phyloP scores from a whole-genome alignment of 2,113 vertebrate species.

The Cisticola juncidis region DNA sequence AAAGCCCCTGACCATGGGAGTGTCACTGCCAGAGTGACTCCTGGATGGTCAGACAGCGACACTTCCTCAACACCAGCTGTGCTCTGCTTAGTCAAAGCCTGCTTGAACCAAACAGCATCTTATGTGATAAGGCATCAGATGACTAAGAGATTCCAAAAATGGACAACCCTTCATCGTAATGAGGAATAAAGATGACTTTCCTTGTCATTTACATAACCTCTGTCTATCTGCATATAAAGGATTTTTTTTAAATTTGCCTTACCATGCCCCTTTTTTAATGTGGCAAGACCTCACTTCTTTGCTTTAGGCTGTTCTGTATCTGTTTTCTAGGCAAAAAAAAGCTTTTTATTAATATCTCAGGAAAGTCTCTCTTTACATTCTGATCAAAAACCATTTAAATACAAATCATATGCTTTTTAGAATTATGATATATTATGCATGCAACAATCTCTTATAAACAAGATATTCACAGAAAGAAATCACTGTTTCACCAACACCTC shows the following conservation, averaged over 20 bases:
- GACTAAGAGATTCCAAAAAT: not conserved
- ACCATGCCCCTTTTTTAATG: not conserved
- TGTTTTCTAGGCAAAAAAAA: not conserved
- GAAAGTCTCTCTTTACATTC: not conserved
- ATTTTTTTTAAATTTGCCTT: not conserved
- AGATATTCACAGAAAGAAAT: not conserved
- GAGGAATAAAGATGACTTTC: not conserved
- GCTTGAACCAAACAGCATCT: not conserved
- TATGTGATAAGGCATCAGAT: not conserved
- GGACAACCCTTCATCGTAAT: not conserved
- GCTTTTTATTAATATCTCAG: not conserved
- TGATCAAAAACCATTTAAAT: not conserved
- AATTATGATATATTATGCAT: not conserved
- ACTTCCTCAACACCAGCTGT: not conserved
- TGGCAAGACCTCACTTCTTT: not conserved
- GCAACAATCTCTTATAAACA: not conserved
- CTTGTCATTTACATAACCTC: not conserved
- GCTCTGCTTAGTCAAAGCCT: not conserved
- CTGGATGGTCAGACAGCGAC: not conserved
- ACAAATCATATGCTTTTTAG: not conserved
- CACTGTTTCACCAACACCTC: not conserved
- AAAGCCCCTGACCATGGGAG: not conserved
- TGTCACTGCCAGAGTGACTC: not conserved
- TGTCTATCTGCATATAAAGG: not conserved
- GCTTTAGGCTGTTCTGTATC: not conserved